These are phyloP conservation scores for Corapipo altera DNA, from an alignment of 2,113 vertebrate genomes.

Conservation along the genomic window DNA sequence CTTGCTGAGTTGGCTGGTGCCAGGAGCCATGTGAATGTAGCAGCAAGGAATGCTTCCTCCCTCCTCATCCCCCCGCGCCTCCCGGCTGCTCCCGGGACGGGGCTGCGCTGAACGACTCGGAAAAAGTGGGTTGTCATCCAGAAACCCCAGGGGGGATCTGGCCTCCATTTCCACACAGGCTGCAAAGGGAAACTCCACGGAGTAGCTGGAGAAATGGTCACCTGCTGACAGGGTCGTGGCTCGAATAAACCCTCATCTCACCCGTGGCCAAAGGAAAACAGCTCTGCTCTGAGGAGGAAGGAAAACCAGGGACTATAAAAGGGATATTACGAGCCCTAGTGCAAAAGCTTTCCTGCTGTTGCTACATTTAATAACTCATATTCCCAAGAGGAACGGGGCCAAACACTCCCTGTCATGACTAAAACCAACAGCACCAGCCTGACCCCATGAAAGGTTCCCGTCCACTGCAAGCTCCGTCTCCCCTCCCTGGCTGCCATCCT, in stretches of 20 bases:
- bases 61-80: neutral
- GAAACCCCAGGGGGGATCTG: neutral
- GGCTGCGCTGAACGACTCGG: neutral
- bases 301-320: neutral
- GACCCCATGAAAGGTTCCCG: rapidly evolving
- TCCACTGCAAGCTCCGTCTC: neutral
- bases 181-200: neutral
- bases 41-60: slow-evolving; percentile 56
- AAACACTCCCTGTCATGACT: neutral
- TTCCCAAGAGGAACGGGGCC: neutral
- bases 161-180: neutral
- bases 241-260: neutral
- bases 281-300: neutral
- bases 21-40: slow-evolving; percentile 53
- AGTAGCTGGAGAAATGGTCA: neutral
- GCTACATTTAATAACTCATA: neutral
- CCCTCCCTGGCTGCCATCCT: neutral
- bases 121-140: neutral
- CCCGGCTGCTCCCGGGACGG: neutral
- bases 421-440: neutral
- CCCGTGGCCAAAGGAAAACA: neutral
- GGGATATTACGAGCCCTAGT: neutral
- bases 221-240: neutral
- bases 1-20: slow-evolving; percentile 22
- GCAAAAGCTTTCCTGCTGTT: slow-evolving; percentile 23